A percentile compares a stretch with the other conserved stretches of the same genome.
Evolutionary conservation across 2,797 vertebrate species (phyloP).

Genomic region (Mallotus villosus): DNA sequence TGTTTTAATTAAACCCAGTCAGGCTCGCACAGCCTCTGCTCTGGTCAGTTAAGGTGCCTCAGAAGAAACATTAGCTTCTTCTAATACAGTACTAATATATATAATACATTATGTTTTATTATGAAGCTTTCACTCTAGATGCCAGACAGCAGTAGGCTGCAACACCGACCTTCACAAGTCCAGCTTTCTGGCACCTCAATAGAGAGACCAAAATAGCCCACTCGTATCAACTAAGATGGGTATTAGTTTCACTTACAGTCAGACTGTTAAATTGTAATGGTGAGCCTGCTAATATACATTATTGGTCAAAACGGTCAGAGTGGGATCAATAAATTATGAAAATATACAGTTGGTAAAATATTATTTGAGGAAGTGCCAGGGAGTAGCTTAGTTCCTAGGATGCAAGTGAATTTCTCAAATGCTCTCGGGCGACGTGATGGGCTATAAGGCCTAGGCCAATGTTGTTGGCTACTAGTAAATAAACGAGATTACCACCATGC

Average conservation of each 20-base stretch:
- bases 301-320: not conserved
- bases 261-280: slow-evolving; percentile 1
- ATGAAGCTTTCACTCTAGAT: not conserved
- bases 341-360: not conserved
- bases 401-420: no score
- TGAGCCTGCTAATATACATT: no score
- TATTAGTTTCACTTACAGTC: slow-evolving; percentile 39
- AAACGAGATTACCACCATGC: no score
- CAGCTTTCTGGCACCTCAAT: slow-evolving; percentile 9
- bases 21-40: not conserved
- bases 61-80: no score
- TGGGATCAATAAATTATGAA: not conserved
- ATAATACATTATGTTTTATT: not conserved
- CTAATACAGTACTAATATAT: no score
- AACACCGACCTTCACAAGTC: slow-evolving; percentile 25
- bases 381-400: no score
- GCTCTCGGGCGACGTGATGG: no score
- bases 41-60: not conserved
- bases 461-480: no score
- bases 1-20: not conserved
- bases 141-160: not conserved
- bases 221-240: slow-evolving; percentile 21
- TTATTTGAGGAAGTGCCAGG: no score
- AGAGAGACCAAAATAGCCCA: slow-evolving; percentile 37
- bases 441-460: no score